Percentiles rank a stretch among this genome's conserved stretches.
These are phyloP conservation scores for Microcaecilia unicolor DNA, from an alignment of 2,797 vertebrate species.

Conservation along the genomic window DNA sequence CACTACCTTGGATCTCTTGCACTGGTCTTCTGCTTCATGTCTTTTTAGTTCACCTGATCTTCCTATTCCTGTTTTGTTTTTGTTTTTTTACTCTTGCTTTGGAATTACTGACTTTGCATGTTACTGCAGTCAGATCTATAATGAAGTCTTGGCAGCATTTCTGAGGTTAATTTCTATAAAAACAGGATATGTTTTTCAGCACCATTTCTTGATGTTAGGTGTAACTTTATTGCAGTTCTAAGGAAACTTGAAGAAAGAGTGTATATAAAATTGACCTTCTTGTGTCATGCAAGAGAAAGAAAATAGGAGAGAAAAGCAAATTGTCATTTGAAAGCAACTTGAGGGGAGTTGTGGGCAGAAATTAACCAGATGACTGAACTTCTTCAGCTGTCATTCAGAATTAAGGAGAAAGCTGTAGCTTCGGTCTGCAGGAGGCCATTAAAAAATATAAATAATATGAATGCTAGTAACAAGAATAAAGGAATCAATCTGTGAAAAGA, in stretches of 20 bases:
- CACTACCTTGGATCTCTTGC: too few species aligned
- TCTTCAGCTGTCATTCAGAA: slow-evolving; percentile 32
- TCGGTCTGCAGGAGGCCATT: slow-evolving; percentile 27
- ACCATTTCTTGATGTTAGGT: slow-evolving; percentile 28
- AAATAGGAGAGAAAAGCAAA: too few species aligned
- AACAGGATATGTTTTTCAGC: too few species aligned
- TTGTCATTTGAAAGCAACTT: slow-evolving; percentile 41
- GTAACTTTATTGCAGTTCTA: slow-evolving; percentile 30
- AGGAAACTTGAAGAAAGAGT: slow-evolving; percentile 35
- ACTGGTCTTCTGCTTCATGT: too few species aligned
- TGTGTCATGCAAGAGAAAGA: slow-evolving; percentile 37
- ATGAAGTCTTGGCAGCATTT: too few species aligned
- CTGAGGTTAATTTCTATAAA: too few species aligned
- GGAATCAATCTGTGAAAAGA: background rate
- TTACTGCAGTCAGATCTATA: too few species aligned
- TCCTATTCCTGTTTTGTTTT: too few species aligned
- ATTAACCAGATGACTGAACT: slow-evolving; percentile 45
- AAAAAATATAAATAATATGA: slow-evolving; percentile 21
- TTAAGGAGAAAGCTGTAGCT: slow-evolving; percentile 28
- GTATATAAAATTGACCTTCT: slow-evolving; percentile 25
- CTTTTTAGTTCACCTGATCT: too few species aligned
- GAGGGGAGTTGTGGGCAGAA: slow-evolving; percentile 45
- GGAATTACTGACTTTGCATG: too few species aligned
- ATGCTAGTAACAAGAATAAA: background rate
- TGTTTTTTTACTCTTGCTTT: too few species aligned